Evolutionary conservation across 2,888 invertebrate genomes (phyloP), one percentile per base, ranked within the genome.

Genomic region (Polylopha cassiicola): DNA sequence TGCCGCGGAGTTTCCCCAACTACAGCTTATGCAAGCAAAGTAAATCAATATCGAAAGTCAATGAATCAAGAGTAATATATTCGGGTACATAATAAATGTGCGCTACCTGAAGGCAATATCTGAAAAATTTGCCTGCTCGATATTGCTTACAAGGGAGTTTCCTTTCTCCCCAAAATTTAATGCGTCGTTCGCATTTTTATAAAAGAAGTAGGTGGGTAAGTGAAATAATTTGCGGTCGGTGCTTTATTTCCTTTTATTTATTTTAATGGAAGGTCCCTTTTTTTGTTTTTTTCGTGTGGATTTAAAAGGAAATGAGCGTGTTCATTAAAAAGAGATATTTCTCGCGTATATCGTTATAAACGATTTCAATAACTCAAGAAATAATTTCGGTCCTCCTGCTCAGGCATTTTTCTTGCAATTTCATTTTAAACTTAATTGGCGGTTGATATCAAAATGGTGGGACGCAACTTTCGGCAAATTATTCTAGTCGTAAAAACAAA

Each of bases 71-170:
- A 82, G 82, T 84, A 85, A 85, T 85, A 85, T 85, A 85, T 85
- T 84, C 82, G 85, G 85, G 85, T 85, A 85, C 84, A 85, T 85
- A 85, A 85, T 85, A 85, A 85, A 85, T 85, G 85, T 84, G 81
- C 81, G 76, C 85, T 85, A 85, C 85, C 85, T 85, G 85, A 81
- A 85, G 77, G 84, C 84, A 85, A 85, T 85, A 85, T 85, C 85
- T 85, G 84, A 85, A 85, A 85, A 85, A 84, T 85, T 85, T 85
- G 82, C 85, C 84, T 84, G 73, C 78, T 82, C 84, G 81, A 84
- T 84, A 84, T 85, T 84, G 85, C 85, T 85, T 85, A 85, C 84
- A 84, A 81, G 80, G 77, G 78, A 82, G 82, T 85, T 84, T 84
- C 81, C 81, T 81, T 84, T 84, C 84, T 81, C 80, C 84, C 82